Evolutionary conservation across 2,113 vertebrate species (phyloP).

Genomic region (Myxocyprinus asiaticus): DNA sequence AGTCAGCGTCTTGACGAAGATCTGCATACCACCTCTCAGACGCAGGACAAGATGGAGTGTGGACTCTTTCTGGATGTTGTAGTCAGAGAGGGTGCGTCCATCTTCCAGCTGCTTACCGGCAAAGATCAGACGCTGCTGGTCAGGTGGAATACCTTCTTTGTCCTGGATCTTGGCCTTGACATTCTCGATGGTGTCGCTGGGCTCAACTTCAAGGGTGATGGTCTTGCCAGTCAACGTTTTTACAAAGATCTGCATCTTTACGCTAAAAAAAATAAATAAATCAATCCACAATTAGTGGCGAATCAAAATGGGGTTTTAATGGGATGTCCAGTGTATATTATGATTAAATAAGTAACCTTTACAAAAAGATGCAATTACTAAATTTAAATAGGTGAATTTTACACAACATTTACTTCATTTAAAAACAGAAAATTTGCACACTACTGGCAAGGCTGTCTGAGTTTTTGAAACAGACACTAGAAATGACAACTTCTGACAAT

Average conservation of each 20-base stretch:
- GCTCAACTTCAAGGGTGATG: conserved; percentile 78
- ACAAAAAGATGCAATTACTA: too few species aligned
- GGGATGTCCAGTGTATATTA: too few species aligned
- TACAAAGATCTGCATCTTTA: conserved; percentile 61
- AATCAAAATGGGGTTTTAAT: too few species aligned
- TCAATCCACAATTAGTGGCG: too few species aligned
- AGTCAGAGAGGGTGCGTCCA: conserved; percentile 61
- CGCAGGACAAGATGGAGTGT: conserved; percentile 64
- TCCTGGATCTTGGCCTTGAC: conserved; percentile 74
- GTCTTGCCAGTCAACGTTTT: conserved; percentile 78
- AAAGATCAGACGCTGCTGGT: conserved; percentile 66
- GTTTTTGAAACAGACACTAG: too few species aligned
- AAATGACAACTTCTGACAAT: too few species aligned
- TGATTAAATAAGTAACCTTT: too few species aligned
- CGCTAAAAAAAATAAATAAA: conserved; percentile 23
- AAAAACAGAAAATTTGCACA: too few species aligned
- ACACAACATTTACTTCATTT: too few species aligned
- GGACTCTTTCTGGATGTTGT: conserved; percentile 68
- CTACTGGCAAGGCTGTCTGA: too few species aligned
- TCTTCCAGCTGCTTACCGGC: conserved; percentile 65
- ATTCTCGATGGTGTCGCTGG: conserved; percentile 82
- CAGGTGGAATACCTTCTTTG: conserved; percentile 66
- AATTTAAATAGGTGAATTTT: too few species aligned
- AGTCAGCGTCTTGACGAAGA: conserved; percentile 65
- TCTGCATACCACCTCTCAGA: conserved; percentile 59